Evolutionary conservation across 1,140 invertebrate genomes (phyloP).

Genomic region (Drosophila bocqueti): DNA sequence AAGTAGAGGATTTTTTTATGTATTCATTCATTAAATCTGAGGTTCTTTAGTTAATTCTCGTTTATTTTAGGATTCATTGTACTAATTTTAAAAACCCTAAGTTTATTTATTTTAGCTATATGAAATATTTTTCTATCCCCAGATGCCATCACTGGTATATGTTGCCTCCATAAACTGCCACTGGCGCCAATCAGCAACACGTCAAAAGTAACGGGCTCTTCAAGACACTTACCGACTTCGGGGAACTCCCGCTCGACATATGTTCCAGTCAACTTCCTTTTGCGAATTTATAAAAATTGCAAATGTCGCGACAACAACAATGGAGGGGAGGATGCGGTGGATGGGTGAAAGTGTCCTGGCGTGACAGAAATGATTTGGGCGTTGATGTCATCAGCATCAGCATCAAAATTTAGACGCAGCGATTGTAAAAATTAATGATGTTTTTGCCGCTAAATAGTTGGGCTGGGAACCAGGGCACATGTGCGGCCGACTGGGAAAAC

Average conservation of each 20-base stretch:
- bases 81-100: too few species aligned
- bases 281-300: slow-evolving; percentile 73
- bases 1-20: fast-evolving
- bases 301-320: slow-evolving; percentile 58
- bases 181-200: slow-evolving; percentile 68
- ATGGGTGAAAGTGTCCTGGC: slow-evolving; percentile 69
- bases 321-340: slow-evolving; percentile 15
- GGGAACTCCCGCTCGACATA: slow-evolving; percentile 52
- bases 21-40: background rate
- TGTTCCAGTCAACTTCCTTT: slow-evolving; percentile 68
- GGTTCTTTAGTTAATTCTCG: background rate
- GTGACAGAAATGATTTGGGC: slow-evolving; percentile 69
- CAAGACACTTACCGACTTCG: slow-evolving; percentile 34
- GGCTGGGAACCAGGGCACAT: slow-evolving; percentile 70
- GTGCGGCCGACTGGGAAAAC: slow-evolving; percentile 50
- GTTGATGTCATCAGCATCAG: slow-evolving; percentile 74
- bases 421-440: slow-evolving; percentile 76
- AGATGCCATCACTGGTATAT: background rate
- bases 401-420: slow-evolving; percentile 45
- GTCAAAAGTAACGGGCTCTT: slow-evolving; percentile 62
- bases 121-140: too few species aligned
- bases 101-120: background rate
- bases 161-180: slow-evolving; percentile 9
- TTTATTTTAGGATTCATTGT: background rate
- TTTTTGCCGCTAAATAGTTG: slow-evolving; percentile 69